Base-by-base conservation (phyloP, 2,888 invertebrate genomes). In the Rhagonycha fulva region DNA sequence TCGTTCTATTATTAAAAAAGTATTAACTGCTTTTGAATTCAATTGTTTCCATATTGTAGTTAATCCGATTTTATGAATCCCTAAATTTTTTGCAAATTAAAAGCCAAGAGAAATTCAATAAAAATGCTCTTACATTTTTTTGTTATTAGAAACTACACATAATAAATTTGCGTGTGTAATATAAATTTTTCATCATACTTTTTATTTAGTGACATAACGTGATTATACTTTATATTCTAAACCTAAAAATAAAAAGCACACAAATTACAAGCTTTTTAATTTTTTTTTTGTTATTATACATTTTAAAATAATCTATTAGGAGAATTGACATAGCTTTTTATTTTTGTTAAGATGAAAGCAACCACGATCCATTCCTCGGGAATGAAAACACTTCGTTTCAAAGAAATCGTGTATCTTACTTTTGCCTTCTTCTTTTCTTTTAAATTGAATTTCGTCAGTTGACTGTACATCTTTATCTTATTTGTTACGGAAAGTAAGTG, bases 1-100 rank as follows among this genome's bases (percentile, higher is more conserved):
- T 70, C 70, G 62, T 71, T 72, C 72, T 77, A 75, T 77, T 77
- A 69, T 68, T 77, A 75, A 67, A 75, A 62, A 70, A 68, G 47
- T 69, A 72, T 75, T 70, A 70, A 70, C 60, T 66, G 28, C 69
- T 19, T 32, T 74, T 70, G 70, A 70, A 74, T 70, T 70, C 70
- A 26, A 74, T 70, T 74, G 24, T 60, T 28, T 66, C 47, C n/a
- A 47, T 47, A 47, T n/a, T n/a, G n/a, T 47, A 47, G 47, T 47
- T 47, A 47, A 47, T n/a, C 47, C n/a, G 7, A 47, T n/a, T n/a
- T n/a, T n/a, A 47, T 47, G n/a, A 47, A 47, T 47, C 47, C 47
- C n/a, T 47, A 47, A 47, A n/a, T n/a, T 47, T 47, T 47, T 47
- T n/a, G 47, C 47, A 47, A 47, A 47, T 47, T 47, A n/a, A n/a